Percentiles rank a stretch among this genome's conserved stretches.
These are phyloP conservation scores for Parnassius smintheus DNA, from an alignment of 2,888 invertebrate genomes.

Conservation along the genomic window DNA sequence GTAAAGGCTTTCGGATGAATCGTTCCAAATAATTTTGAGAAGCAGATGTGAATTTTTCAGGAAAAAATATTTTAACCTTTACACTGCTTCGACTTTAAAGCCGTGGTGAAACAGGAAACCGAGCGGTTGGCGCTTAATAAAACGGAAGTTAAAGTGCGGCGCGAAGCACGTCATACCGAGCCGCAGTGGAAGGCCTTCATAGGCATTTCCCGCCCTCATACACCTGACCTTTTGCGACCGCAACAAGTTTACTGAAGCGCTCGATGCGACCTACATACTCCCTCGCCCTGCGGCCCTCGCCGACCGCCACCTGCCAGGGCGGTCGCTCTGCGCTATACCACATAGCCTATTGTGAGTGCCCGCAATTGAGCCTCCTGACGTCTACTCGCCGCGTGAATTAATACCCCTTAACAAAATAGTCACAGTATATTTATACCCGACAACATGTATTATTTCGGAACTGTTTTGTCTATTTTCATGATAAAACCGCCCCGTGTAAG, in stretches of 20 bases:
- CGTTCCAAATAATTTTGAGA: conserved; percentile 52
- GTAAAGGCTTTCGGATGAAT: conserved; percentile 53
- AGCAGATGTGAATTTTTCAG: background rate
- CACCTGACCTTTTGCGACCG: conserved; percentile 77
- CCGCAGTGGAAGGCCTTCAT: conserved; percentile 57
- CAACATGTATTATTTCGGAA: conserved; percentile 55
- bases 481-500: conserved; percentile 8
- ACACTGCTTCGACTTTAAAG: conserved; percentile 9
- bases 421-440: conserved; percentile 55
- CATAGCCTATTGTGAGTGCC: conserved; percentile 54
- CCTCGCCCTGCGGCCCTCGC: conserved; percentile 48
- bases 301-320: conserved; percentile 24
- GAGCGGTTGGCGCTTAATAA: conserved; percentile 60
- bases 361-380: conserved; percentile 64
- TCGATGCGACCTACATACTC: conserved; percentile 73
- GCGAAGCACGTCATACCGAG: conserved; percentile 40
- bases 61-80: conserved; percentile 18
- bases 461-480: conserved; percentile 15
- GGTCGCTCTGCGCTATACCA: conserved; percentile 32
- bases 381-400: conserved; percentile 57
- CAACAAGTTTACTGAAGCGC: conserved; percentile 76
- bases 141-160: conserved; percentile 65
- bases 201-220: conserved; percentile 76
- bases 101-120: conserved; percentile 52
- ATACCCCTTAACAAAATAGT: conserved; percentile 58